Evolutionary conservation across 1,140 invertebrate genomes (phyloP).

Genomic region (Leptestheria dahalacensis): DNA sequence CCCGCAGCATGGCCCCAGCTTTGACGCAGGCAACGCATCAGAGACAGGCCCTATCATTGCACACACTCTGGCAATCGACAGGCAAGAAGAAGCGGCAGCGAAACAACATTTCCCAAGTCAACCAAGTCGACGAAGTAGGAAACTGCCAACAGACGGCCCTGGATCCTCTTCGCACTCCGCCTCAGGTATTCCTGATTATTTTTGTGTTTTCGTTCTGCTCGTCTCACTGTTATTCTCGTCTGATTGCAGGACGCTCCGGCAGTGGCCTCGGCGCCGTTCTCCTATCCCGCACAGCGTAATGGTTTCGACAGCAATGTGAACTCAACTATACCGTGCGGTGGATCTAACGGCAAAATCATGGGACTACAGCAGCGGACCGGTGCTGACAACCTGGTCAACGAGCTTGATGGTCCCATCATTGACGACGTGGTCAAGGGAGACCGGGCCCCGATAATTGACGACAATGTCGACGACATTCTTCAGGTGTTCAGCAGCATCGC

Average conservation of each 20-base stretch:
- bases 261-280: not conserved
- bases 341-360: not conserved
- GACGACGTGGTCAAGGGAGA: not conserved
- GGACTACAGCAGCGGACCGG: not conserved
- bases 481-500: slow-evolving; percentile 7
- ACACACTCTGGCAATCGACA: not conserved
- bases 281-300: not conserved
- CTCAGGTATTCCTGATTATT: not conserved
- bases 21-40: slow-evolving; percentile 43
- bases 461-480: slow-evolving; percentile 3
- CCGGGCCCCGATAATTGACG: not conserved
- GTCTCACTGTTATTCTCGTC: not conserved
- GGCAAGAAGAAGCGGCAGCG: not conserved
- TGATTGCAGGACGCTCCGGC: not conserved
- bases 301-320: not conserved
- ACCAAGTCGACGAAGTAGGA: not conserved
- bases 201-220: no score
- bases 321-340: not conserved
- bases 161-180: not conserved
- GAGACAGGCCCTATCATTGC: not conserved
- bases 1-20: slow-evolving; percentile 52
- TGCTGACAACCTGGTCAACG: not conserved
- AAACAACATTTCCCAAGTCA: not conserved
- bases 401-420: not conserved
- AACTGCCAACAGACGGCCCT: not conserved